Evolutionary conservation across 2,888 invertebrate genomes (phyloP).

Genomic region (Pyrocoelia pectoralis): DNA sequence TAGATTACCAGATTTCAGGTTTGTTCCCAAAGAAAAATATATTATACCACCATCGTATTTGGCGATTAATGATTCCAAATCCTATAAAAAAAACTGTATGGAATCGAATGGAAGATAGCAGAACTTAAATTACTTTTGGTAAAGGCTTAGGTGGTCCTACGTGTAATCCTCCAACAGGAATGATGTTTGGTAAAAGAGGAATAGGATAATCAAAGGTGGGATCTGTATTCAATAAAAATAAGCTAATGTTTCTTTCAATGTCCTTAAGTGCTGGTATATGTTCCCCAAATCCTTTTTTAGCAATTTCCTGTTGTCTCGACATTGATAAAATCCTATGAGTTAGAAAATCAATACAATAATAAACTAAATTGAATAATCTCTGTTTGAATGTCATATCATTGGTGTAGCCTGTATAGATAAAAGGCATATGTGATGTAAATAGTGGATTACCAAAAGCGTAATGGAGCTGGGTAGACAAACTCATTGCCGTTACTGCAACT

Average conservation of each 20-base stretch:
- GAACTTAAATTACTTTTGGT: no score
- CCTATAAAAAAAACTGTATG: slow-evolving; percentile 23
- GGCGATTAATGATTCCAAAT: slow-evolving; percentile 43
- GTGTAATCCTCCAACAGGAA: slow-evolving; percentile 55
- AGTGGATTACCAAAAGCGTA: slow-evolving; percentile 36
- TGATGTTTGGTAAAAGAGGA: slow-evolving; percentile 53
- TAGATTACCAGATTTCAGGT: slow-evolving; percentile 45
- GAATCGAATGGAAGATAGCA: no score
- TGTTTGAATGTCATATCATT: slow-evolving; percentile 43
- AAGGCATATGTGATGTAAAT: slow-evolving; percentile 45
- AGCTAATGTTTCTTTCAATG: slow-evolving; percentile 44
- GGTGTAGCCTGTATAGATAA: slow-evolving; percentile 34
- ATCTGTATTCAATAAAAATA: slow-evolving; percentile 50
- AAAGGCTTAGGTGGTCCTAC: slow-evolving; percentile 43
- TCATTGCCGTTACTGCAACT: slow-evolving; percentile 39
- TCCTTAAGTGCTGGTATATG: slow-evolving; percentile 41
- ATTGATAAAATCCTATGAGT: slow-evolving; percentile 21
- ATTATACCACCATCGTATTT: slow-evolving; percentile 51
- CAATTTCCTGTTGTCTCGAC: slow-evolving; percentile 37
- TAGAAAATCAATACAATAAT: slow-evolving; percentile 15
- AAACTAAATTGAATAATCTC: slow-evolving; percentile 41
- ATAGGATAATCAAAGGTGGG: slow-evolving; percentile 48
- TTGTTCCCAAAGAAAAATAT: slow-evolving; percentile 55
- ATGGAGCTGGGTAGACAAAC: slow-evolving; percentile 27
- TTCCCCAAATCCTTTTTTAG: slow-evolving; percentile 42